Conservation (phyloP, 2,113 vertebrate species). For the Parus major region DNA sequence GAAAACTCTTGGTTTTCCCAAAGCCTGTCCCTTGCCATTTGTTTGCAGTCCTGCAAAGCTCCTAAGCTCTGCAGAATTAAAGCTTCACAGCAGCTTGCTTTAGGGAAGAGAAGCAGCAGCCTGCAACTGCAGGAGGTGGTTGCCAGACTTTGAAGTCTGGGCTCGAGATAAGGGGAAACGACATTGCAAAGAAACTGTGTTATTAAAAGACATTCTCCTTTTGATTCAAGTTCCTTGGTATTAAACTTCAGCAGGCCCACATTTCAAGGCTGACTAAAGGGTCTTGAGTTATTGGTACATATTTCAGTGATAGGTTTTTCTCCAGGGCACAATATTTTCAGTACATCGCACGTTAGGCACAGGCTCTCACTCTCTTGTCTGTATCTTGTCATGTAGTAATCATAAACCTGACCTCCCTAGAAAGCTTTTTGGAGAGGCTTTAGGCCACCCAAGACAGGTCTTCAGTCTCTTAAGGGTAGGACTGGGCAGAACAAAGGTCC, state of each 20-base stretch:
- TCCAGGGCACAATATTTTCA: conserved; percentile 35
- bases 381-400: conserved; percentile 16
- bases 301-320: conserved; percentile 22
- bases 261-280: conserved; percentile 44
- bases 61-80: conserved; percentile 29
- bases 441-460: not conserved
- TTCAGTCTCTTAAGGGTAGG: not conserved
- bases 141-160: conserved; percentile 54
- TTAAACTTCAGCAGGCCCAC: conserved; percentile 20
- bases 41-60: conserved; percentile 41
- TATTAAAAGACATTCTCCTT: conserved; percentile 43
- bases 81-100: conserved; percentile 34
- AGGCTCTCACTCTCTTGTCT: conserved; percentile 10
- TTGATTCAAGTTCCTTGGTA: conserved; percentile 8
- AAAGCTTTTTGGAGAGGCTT: conserved; percentile 14
- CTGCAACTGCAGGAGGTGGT: conserved; percentile 17
- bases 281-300: conserved; percentile 42
- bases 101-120: not conserved
- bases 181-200: conserved; percentile 10
- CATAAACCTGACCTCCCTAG: conserved; percentile 15
- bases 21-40: not conserved
- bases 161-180: conserved; percentile 9
- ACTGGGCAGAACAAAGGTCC: not conserved
- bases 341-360: not conserved
- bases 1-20: conserved; percentile 4